Evolutionary conservation across 2,888 invertebrate species (phyloP), one percentile per base, ranked within the genome.

Genomic region (Buathra laborator): DNA sequence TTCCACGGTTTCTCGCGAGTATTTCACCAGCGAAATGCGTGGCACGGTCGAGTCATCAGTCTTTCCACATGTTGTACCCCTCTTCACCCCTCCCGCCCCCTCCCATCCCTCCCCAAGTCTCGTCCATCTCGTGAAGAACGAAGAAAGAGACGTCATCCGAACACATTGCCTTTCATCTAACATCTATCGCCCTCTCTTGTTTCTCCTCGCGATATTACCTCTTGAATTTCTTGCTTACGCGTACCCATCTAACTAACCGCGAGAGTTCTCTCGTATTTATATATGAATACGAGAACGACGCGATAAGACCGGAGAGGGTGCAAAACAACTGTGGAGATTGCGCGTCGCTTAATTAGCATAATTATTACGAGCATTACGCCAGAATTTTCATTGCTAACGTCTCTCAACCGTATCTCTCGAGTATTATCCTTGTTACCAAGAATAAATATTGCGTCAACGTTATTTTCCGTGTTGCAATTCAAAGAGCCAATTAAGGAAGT

Each of bases 151-250:
- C 37, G 43, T 53, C 64, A 72, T 80, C 71, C 77, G 7, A 48
- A 4, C 43, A n/a, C n/a, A 7, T 24, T 56, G 29, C n/a, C 14
- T 24, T 56, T 62, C 37, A 16, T 24, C 56, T 62, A 24, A 19
- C 56, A 48, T 46, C 56, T 74, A 64, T 66, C 78, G 71, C 67
- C 72, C 53, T 68, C 59, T 82, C 84, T 79, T 53, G 53, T 53
- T 70, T 84, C 81, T 29, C 51, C 29, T 77, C 80, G n/a, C 44
- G 46, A 71, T 32, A 32, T 48, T 68, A 84, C 81, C 71, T 76
- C 81, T 84, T 78, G 75, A 75, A 71, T 86, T 70, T 84, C 81
- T 72, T 44, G 81, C 86, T 86, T 74, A 66, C 78, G 68, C 78
- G 77, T 59, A 24, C 32, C 59, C 24, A 56, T 56, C 56, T 67